phyloP scores from a whole-genome alignment of 2,888 invertebrate genomes.

The Agapetus fuscipes region DNA sequence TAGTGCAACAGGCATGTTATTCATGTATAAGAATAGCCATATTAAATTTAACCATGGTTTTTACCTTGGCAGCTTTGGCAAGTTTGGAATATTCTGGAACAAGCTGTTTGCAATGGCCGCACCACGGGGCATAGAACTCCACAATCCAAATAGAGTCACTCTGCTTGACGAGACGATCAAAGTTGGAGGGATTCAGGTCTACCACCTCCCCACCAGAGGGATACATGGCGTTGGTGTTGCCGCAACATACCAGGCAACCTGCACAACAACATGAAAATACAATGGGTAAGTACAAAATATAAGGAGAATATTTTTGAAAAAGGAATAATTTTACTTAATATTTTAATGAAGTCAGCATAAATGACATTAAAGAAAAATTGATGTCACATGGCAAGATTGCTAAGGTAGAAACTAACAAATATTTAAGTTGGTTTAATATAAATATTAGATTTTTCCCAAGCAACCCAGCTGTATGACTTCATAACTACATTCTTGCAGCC shows the following conservation, averaged over 20 bases:
- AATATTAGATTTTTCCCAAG: too few species aligned
- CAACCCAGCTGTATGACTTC: too few species aligned
- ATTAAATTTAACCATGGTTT: too few species aligned
- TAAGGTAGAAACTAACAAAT: too few species aligned
- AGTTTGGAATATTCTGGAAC: conserved; percentile 92
- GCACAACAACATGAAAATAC: conserved; percentile 2
- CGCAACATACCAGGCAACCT: conserved; percentile 12
- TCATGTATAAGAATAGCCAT: too few species aligned
- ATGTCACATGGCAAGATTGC: too few species aligned
- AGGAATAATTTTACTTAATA: too few species aligned
- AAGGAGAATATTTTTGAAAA: not conserved
- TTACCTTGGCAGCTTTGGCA: conserved; percentile 82
- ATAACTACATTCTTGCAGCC: too few species aligned
- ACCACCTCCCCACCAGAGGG: conserved; percentile 68
- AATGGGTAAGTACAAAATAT: not conserved
- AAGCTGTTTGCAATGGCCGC: conserved; percentile 81
- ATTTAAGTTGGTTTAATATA: too few species aligned
- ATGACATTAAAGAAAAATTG: too few species aligned
- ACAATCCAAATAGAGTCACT: conserved; percentile 90
- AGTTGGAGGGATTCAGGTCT: conserved; percentile 79
- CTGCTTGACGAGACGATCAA: conserved; percentile 71
- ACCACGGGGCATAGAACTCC: conserved; percentile 97
- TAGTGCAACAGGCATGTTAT: too few species aligned
- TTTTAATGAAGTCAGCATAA: too few species aligned
- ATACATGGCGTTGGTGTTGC: conserved; percentile 43